Conservation (phyloP, 1,140 invertebrate species). For the Diprion similis region DNA sequence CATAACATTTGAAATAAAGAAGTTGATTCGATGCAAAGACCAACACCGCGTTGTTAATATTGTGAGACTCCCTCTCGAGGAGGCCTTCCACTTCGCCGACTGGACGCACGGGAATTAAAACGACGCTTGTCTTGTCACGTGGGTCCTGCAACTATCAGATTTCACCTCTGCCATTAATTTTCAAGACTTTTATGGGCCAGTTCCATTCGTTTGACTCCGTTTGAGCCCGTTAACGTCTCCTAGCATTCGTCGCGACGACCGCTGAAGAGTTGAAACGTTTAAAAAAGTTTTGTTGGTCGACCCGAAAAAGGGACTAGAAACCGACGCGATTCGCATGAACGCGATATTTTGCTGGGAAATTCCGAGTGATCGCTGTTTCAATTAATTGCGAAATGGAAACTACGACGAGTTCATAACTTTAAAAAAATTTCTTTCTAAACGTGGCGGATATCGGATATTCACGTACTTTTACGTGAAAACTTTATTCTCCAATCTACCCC, state of each 20-base stretch:
- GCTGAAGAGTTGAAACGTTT: not conserved
- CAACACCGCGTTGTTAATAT: not conserved
- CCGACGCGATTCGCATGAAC: too few relatives aligned
- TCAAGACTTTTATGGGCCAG: constrained; percentile 11
- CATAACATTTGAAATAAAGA: constrained; percentile 8
- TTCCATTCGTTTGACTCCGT: constrained; percentile 2
- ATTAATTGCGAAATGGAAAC: too few relatives aligned
- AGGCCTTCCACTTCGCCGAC: not conserved
- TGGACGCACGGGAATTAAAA: constrained; percentile 5
- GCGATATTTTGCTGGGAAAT: too few relatives aligned
- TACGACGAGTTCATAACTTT: too few relatives aligned
- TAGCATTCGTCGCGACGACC: not conserved
- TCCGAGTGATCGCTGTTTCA: too few relatives aligned
- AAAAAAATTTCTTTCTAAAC: too few relatives aligned
- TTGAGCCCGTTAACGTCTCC: not conserved
- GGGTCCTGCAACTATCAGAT: constrained; percentile 2
- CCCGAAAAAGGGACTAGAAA: too few relatives aligned
- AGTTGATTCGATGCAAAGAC: not conserved
- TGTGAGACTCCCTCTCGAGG: not conserved
- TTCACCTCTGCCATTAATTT: constrained; percentile 13
- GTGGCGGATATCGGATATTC: too few relatives aligned
- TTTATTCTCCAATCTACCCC: not conserved
- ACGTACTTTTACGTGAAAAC: not conserved
- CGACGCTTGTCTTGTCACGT: constrained; percentile 10
- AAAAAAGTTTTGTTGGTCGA: not conserved